These are phyloP conservation scores for Sericinus montela DNA, from an alignment of 2,888 invertebrate species.

Conservation along the genomic window DNA sequence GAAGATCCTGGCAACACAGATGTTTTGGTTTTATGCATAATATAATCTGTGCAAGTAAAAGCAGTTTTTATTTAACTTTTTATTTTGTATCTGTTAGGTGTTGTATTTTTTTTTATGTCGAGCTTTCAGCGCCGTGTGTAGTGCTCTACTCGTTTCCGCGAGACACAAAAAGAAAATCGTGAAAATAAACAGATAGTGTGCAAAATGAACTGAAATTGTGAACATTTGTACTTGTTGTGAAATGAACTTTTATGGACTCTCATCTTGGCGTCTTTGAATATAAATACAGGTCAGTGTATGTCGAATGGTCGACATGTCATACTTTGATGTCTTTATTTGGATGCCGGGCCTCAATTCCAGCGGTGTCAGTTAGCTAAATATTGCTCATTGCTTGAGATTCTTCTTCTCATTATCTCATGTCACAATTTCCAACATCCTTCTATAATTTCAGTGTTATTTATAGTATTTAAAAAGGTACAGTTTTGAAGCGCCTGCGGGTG, in stretches of 20 bases:
- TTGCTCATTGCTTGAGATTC: slow-evolving; percentile 24
- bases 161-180: slow-evolving; percentile 55
- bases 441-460: neutral
- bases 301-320: slow-evolving; percentile 45
- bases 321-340: slow-evolving; percentile 67
- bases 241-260: slow-evolving; percentile 50
- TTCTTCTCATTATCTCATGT: slow-evolving; percentile 1
- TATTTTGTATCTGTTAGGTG: slow-evolving; percentile 28
- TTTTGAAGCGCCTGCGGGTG: too few species aligned
- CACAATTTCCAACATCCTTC: slow-evolving; percentile 2
- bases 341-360: slow-evolving; percentile 48
- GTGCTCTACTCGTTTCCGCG: slow-evolving; percentile 39
- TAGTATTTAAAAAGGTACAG: too few species aligned
- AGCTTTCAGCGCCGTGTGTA: slow-evolving; percentile 27
- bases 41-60: too few species aligned
- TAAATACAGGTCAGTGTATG: slow-evolving; percentile 56
- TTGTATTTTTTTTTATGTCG: slow-evolving; percentile 29
- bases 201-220: slow-evolving; percentile 59
- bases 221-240: slow-evolving; percentile 47
- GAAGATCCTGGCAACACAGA: too few species aligned
- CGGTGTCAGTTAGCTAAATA: slow-evolving; percentile 53
- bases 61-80: neutral
- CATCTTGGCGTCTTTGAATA: slow-evolving; percentile 34
- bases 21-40: too few species aligned
- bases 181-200: slow-evolving; percentile 59